phyloP scores from a whole-genome alignment of 2,113 vertebrate species.

The Odontophorus gujanensis region DNA sequence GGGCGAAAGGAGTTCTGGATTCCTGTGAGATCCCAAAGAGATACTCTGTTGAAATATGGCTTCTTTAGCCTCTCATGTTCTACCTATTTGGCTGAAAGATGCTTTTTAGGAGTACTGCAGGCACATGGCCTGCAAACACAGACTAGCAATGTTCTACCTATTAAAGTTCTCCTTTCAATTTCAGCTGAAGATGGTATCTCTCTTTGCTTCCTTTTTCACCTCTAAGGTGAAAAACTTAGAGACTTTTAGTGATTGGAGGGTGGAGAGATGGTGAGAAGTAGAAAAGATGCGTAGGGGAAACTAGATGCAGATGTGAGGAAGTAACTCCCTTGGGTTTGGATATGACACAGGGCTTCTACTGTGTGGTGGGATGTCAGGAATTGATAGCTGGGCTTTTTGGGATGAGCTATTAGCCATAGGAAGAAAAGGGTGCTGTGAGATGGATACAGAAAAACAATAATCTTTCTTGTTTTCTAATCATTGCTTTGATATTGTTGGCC shows the following conservation, averaged over 20 bases:
- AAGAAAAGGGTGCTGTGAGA: background rate
- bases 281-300: background rate
- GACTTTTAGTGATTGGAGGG: background rate
- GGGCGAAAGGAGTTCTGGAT: slow-evolving; percentile 34
- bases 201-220: background rate
- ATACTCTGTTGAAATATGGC: background rate
- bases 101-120: background rate
- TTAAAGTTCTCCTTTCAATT: background rate
- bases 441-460: background rate
- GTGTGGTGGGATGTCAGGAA: background rate
- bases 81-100: background rate
- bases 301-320: fast-evolving
- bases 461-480: fast-evolving
- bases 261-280: background rate
- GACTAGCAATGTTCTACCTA: background rate
- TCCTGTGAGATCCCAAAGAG: background rate
- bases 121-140: background rate
- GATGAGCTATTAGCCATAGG: background rate
- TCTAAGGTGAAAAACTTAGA: background rate
- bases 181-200: background rate
- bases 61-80: background rate
- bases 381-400: background rate
- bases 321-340: background rate
- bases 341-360: background rate
- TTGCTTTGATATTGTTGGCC: background rate